Evolutionary conservation across 2,888 invertebrate species (phyloP).

Genomic region (Perdita meconis): DNA sequence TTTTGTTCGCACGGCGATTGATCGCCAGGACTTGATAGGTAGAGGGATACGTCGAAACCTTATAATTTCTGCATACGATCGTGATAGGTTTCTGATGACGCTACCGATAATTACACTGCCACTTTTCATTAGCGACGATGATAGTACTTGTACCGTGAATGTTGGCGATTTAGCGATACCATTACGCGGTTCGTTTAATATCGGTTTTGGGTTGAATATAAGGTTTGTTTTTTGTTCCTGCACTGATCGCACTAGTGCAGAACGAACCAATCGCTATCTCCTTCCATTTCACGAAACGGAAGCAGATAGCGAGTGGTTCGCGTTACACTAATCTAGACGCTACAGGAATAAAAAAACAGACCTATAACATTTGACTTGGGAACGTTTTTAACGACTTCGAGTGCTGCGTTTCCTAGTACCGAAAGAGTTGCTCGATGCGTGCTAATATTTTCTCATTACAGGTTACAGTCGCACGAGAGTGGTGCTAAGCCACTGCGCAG

Average conservation of each 20-base stretch:
- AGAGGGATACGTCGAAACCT: slow-evolving; percentile 43
- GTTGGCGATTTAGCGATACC: background rate
- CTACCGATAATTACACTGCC: slow-evolving; percentile 15
- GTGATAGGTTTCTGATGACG: slow-evolving; percentile 22
- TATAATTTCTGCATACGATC: slow-evolving; percentile 27
- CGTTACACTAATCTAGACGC: no score
- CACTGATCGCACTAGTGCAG: no score
- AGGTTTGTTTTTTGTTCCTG: no score
- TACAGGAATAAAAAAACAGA: no score
- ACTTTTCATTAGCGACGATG: background rate
- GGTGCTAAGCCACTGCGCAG: slow-evolving; percentile 79
- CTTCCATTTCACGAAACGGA: no score
- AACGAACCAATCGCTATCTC: no score
- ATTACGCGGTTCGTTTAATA: background rate
- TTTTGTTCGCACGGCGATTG: slow-evolving; percentile 71
- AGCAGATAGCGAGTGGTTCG: no score
- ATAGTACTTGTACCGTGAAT: background rate
- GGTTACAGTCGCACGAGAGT: slow-evolving; percentile 79
- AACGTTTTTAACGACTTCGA: no score
- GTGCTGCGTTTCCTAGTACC: no score
- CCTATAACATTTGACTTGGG: no score
- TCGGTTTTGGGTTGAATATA: background rate
- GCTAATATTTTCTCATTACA: slow-evolving; percentile 49
- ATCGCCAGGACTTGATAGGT: slow-evolving; percentile 82
- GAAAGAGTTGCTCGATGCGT: no score